Evolutionary conservation across 2,888 invertebrate species (phyloP), one percentile per base, ranked within the genome.

Genomic region (Tachina grossa): DNA sequence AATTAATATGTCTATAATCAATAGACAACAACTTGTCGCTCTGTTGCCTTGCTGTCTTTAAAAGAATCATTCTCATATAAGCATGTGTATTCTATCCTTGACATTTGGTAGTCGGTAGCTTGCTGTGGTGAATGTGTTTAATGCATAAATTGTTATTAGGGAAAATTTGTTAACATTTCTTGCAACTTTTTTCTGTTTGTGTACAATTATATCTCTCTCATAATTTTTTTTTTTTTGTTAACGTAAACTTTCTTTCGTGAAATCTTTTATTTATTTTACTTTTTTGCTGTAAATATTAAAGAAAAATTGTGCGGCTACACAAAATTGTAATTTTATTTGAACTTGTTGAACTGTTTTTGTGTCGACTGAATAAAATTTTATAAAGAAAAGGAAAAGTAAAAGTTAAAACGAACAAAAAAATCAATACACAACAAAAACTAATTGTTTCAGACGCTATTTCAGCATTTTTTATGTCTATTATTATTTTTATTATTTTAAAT

Each of bases 281-380:
- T 77, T 43, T 57, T 45, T 57, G 6, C 31, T 49, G 10, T 14
- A 2, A 61, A 53, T 63, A 66, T 47, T 57, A 66, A 47, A 43
- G 43, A 16, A 69, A 77, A 59, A 61, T 61, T 53, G 16, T 61
- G 31, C 68, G 68, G 22, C 53, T 61, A 53, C 1, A 61, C 59
- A 77, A 43, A 59, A 47, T 49, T 49, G 43, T 31, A 69, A 63
- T 31, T 51, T 61, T 51, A 51, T 59, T 78, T 78, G 61, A 78
- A 61, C 78, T 78, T 78, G 43, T 39, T 61, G 61, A 69, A 61
- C 78, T 22, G 16, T 78, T 59, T 78, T 63, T 71, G 47, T 69
- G 53, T 69, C 51, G 51, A 69, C 16, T 53, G 53, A 45, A 61
- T 57, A n/a, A 10, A 66, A 39, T 76, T 65, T 65, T 9, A 45